Base-by-base conservation (phyloP, 2,888 invertebrate species). In the Agrotis puta region DNA sequence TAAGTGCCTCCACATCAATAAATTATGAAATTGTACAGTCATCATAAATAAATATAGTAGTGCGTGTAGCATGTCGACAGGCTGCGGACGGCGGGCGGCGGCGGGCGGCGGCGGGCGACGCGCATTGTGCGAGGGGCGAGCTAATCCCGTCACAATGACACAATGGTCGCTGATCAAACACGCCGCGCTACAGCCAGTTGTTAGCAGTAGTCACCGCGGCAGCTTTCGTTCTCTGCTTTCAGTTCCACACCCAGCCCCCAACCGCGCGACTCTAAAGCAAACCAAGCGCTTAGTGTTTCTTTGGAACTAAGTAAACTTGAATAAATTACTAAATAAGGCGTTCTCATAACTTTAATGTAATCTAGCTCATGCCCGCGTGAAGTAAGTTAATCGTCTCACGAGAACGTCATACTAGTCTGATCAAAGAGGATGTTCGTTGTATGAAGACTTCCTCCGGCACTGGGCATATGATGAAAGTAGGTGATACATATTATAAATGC, bases 161-260 rank as follows among this genome's bases (percentile, higher is more conserved):
- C 68, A 75, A 76, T 50, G 53, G 24, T 20, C 54, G 14, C 62
- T 58, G 68, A 75, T 57, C 57, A 57, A 75, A 75, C 69, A 62
- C n/a, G 61, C 50, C 48, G 54, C 50, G 45, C 20, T 43, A 24
- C 48, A 45, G 27, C 48, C 3, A 65, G 64, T 39, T 51, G 13
- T 16, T 50, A 11, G 39, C 39, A 39, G 39, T 39, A 33, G 27
- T 24, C 50, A 45, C 43, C 33, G 24, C 7, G 20, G 6, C 7
- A 20, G n/a, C 57, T 39, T 73, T 43, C 27, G 27, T 59, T 56
- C 53, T 57, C 54, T 27, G 61, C 54, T 39, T 11, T 39, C 24
- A 67, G 50, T 56, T 45, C n/a, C 39, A 39, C 39, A 11, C 39
- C 39, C 39, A 39, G 39, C 22, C 24, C n/a, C 18, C 11, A 20